Evolutionary conservation across 2,113 vertebrate species (phyloP), one percentile per base, ranked within the genome.

Genomic region (Jacana jacana): DNA sequence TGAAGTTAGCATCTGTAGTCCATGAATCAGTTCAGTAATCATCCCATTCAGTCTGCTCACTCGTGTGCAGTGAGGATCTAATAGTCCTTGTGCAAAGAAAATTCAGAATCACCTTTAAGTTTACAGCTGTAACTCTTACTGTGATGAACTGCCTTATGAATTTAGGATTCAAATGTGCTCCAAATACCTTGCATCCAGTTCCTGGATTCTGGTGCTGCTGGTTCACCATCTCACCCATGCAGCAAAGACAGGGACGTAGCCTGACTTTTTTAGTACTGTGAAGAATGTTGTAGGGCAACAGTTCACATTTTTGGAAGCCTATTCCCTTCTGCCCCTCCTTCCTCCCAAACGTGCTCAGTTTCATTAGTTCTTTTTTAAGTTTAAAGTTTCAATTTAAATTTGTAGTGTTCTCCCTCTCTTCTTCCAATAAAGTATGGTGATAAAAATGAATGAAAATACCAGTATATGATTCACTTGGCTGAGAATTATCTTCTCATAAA

Each of bases 281-380:
- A 42, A 6, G 2, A 64, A 60, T 2, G 3, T 19, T 30, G 7
- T 57, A 9, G 30, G 18, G 31, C 69, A 82, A 31, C 12, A 9
- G 5, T n/a, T 91, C 20, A 17, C 4, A 13, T 51, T 42, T 76
- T 64, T 27, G 48, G 33, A 64, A 68, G 10, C 6, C 22, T 4
- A 2, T 73, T 93, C 51, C 19, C 23, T 92, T 30, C 11, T 27
- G 10, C 35, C 7, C 25, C 7, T 7, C 20, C 10, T 5, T 2
- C 5, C 3, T 0, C 8, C 25, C 8, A 30, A 28, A 33, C 37
- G 18, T 25, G 4, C 9, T 69, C 3, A 4, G 5, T 71, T 93
- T 95, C 8, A 31, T 27, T 8, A 84, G 28, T 27, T 49, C 4
- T 68, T 68, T n/a, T 40, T 30, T 54, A 33, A 52, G 68, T 54